These are phyloP conservation scores for Balaeniceps rex DNA, from an alignment of 2,113 vertebrate genomes.

Conservation along the genomic window DNA sequence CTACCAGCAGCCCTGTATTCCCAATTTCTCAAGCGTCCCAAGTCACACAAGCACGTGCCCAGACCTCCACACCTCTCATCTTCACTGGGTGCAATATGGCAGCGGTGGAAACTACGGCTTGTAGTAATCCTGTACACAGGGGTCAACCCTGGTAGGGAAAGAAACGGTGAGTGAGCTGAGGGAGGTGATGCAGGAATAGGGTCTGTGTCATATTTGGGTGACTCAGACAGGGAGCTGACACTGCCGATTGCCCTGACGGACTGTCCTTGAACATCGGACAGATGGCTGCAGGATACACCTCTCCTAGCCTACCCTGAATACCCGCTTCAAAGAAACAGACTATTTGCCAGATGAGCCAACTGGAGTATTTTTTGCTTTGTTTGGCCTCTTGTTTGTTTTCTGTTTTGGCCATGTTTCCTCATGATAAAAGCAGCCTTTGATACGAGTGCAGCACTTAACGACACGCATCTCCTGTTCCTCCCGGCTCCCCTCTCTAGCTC, in stretches of 20 bases:
- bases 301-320: neutral
- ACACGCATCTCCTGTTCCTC: fast-evolving
- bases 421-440: conserved; percentile 13
- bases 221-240: neutral
- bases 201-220: fast-evolving
- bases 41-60: fast-evolving
- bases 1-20: neutral
- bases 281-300: neutral
- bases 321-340: neutral
- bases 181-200: neutral
- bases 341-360: neutral
- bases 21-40: neutral
- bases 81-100: fast-evolving
- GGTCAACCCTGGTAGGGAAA: neutral
- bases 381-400: neutral
- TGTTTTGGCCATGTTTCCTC: neutral
- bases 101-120: neutral
- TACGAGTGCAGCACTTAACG: neutral
- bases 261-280: fast-evolving
- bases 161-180: neutral
- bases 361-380: neutral
- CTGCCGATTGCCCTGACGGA: neutral
- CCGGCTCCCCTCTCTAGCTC: neutral
- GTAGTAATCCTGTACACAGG: fast-evolving
- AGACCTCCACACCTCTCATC: neutral